A percentile compares a stretch with the other conserved stretches of the same genome.
phyloP scores from a whole-genome alignment of 2,797 vertebrate species.

The Acridotheres tristis region DNA sequence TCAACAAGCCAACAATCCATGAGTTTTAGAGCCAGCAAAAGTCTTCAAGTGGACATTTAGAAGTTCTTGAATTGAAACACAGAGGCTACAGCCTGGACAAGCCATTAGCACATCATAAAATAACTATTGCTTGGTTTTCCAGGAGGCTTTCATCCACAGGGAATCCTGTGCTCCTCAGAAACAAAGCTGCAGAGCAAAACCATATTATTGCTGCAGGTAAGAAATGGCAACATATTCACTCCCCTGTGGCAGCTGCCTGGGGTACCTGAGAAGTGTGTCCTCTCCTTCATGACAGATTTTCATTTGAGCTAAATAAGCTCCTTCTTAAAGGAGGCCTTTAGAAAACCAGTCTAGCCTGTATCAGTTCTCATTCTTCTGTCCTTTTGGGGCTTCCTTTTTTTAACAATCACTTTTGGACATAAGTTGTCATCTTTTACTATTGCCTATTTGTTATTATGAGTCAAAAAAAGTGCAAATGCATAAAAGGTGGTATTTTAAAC shows the following conservation, averaged over 20 bases:
- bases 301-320: background rate
- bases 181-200: background rate
- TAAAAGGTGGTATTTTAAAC: background rate
- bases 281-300: background rate
- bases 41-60: background rate
- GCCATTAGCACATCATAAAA: background rate
- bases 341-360: background rate
- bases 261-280: background rate
- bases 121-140: background rate
- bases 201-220: background rate
- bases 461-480: background rate
- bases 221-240: background rate
- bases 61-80: background rate
- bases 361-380: background rate
- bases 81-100: background rate
- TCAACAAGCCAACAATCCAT: background rate
- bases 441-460: background rate
- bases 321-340: background rate
- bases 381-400: background rate
- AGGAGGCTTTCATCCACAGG: background rate
- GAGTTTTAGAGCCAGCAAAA: background rate
- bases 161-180: background rate
- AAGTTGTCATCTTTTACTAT: background rate
- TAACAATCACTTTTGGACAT: background rate
- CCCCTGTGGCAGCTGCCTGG: background rate